These are phyloP conservation scores for Pristionchus maxplancki DNA, from an alignment of 2,888 invertebrate genomes.

Conservation along the genomic window DNA sequence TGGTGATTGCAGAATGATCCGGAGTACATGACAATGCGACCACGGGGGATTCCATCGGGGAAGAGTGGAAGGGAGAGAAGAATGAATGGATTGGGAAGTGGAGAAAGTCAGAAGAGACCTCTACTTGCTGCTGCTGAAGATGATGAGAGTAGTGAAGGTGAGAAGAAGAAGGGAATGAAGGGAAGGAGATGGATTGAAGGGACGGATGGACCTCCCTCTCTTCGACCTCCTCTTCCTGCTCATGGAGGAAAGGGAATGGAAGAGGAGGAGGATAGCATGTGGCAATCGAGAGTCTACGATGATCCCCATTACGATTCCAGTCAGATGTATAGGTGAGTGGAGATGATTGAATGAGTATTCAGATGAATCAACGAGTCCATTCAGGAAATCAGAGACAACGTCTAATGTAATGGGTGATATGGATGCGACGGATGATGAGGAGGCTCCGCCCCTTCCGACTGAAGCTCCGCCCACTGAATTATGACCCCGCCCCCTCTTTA, in stretches of 20 bases:
- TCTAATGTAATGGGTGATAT: conserved; percentile 48
- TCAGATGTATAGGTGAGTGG: conserved; percentile 23
- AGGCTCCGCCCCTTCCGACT: conserved; percentile 45
- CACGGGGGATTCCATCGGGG: not conserved
- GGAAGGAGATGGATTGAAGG: not conserved
- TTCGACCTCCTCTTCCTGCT: conserved; percentile 37
- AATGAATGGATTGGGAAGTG: not conserved
- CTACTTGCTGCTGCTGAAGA: conserved; percentile 43
- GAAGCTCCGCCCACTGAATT: conserved; percentile 44
- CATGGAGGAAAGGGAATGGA: conserved; percentile 11
- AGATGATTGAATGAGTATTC: not conserved
- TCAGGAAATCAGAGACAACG: conserved; percentile 49
- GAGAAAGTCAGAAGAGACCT: conserved; percentile 51
- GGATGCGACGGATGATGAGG: conserved; percentile 53
- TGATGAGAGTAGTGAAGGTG: conserved; percentile 46
- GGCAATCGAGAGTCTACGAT: conserved; percentile 43
- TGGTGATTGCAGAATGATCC: conserved; percentile 37
- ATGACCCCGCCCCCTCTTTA: not conserved
- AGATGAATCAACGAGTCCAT: not conserved
- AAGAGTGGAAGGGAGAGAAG: not conserved
- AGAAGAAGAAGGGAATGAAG: not conserved
- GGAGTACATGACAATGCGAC: conserved; percentile 52
- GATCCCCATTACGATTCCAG: conserved; percentile 37
- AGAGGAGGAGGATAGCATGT: conserved; percentile 27
- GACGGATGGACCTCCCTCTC: not conserved